Base-by-base conservation (phyloP, 2,113 vertebrate genomes). In the Aplodontia rufa region DNA sequence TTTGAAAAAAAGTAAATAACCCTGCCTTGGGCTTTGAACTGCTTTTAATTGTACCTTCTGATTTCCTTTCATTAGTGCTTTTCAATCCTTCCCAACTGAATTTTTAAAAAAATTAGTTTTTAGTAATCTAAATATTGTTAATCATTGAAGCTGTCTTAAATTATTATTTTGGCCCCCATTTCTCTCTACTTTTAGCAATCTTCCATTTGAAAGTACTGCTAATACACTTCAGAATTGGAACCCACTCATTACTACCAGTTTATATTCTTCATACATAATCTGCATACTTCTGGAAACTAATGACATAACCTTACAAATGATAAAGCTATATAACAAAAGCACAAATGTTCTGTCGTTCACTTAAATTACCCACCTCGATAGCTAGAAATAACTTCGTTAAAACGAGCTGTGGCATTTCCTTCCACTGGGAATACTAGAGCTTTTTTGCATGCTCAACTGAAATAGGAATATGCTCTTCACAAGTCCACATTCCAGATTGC, bases 1-100 rank as follows among this genome's bases (percentile, higher is more conserved):
- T 62, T 89, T 80, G 72, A 68, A 82, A 53, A 53, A 83, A 86
- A 93, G 66, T 92, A 93, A 75, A 62, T 80, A 94, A 49, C 82
- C 64, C n/a, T 93, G 8, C 17, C 58, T 76, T 90, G 51, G 24
- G 4, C 5, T 95, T 90, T 87, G 24, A 90, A 68, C 32, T 75
- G 40, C 53, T 80, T 80, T 95, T 84, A 74, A 86, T 92, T 85
- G 28, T 90, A 94, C 8, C 24, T 90, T 91, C 86, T 66, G 42
- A 58, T 74, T 92, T 55, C 87, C 49, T 82, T 92, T 24, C 30
- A 45, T 53, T 80, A 75, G 49, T 94, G 26, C n/a, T 90, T 91
- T 93, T 66, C 11, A 76, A 37, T 51, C 17, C 55, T 94, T 20
- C 37, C 4, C 3, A 79, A 82, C 10, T 26, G 93, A 72, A 47